Evolutionary conservation across 2,797 vertebrate species (phyloP).

Genomic region (Gambelia wislizenii): DNA sequence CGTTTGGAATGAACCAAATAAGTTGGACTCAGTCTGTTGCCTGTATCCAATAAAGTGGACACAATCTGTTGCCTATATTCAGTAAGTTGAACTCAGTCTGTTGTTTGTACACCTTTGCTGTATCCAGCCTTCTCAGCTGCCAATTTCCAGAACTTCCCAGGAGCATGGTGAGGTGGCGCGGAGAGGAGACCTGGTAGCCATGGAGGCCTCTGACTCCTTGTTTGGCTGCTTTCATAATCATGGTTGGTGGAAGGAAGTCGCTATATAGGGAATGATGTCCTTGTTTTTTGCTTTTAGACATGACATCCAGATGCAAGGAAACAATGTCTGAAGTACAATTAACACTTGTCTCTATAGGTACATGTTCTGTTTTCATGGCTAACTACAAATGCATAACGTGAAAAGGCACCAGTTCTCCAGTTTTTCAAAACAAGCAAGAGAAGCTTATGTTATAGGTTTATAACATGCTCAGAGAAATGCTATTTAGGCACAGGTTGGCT

Average conservation of each 20-base stretch:
- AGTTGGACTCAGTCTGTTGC: neutral
- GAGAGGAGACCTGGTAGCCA: neutral
- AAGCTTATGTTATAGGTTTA: neutral
- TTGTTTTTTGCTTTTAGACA: neutral
- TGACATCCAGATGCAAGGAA: neutral
- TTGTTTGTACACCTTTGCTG: neutral
- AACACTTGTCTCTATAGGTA: neutral
- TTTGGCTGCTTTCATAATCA: neutral
- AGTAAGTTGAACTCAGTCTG: no score
- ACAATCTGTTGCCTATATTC: no score
- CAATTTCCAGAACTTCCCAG: neutral
- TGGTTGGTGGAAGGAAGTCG: neutral
- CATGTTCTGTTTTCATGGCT: neutral
- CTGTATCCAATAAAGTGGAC: no score
- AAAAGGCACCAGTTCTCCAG: neutral
- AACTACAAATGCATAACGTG: neutral
- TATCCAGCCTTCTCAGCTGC: neutral
- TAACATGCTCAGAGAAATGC: neutral
- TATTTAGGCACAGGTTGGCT: neutral
- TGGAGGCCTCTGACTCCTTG: neutral
- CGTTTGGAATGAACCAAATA: neutral
- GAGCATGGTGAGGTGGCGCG: neutral
- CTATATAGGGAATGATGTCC: neutral
- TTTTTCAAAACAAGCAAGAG: neutral
- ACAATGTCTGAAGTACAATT: neutral